Base-by-base conservation (phyloP, 2,113 vertebrate species). In the Crotalus horridus region DNA sequence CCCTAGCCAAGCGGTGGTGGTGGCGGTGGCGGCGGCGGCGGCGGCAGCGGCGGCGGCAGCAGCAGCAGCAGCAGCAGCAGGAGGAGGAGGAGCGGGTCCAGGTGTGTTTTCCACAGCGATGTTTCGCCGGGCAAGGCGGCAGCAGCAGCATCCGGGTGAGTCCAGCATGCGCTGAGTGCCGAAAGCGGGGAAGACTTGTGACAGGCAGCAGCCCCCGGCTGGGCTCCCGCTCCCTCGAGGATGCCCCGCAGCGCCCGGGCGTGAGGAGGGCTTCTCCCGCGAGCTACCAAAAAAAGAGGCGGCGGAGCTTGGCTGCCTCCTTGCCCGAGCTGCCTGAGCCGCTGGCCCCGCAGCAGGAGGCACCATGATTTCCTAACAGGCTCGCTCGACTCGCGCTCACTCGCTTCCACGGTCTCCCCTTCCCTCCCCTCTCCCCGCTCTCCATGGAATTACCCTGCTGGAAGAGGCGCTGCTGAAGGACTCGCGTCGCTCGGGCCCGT, bases 341-440 rank as follows among this genome's bases (percentile, higher is more conserved):
- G 89, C 90, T 74, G 91, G 33, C 90, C 89, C 88, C 90, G 53
- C 61, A 46, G 43, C 86, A 33, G 89, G 58, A 93, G 90, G 94
- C 86, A 93, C 6, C 89, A 95, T 94, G 95, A 94, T 94, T 89
- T 96, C 95, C 95, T 94, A 91, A 94, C 39, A 33, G 90, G 87
- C 61, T 91, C 13, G 85, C 61, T 46, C 51, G 86, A 55, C 90
- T 51, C 43, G n/a, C 7, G 88, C 88, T 39, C n/a, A 15, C 61
- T 39, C 93, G 24, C 51, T n/a, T 46, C 13, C 54, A 17, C 69
- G n/a, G 6, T 11, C 13, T 15, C 46, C 46, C 8, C 53, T 17
- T 33, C 58, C 46, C 51, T 23, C 55, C 58, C 23, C 51, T 51
- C 33, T 7, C 10, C 85, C 69, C 11, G 12, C 9, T 86, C 81